Percentiles rank a stretch among this genome's conserved stretches.
Conservation (phyloP, 2,113 vertebrate species). For the Platysteira castanea region DNA sequence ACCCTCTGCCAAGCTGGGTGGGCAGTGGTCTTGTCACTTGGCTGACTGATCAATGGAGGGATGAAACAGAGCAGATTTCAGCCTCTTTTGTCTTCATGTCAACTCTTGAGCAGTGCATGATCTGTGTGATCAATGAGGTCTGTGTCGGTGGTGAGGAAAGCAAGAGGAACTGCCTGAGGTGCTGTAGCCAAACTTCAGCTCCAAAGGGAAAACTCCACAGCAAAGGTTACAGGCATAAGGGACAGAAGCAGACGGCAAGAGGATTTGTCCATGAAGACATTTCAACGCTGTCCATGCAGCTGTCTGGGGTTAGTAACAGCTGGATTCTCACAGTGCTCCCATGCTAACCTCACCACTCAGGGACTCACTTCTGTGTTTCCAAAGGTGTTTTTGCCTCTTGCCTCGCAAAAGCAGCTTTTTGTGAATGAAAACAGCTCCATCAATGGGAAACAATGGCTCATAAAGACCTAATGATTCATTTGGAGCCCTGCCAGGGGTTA, state of each 20-base stretch:
- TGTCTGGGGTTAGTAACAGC: background rate
- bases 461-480: background rate
- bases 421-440: background rate
- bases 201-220: background rate
- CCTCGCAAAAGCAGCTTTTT: background rate
- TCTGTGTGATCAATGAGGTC: background rate
- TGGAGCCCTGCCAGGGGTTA: background rate
- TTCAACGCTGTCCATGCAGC: background rate
- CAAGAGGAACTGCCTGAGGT: background rate
- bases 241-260: background rate
- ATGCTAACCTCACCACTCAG: rapidly evolving
- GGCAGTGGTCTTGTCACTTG: background rate
- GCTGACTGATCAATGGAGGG: background rate
- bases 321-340: background rate
- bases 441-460: background rate
- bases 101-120: background rate
- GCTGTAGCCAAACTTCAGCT: background rate
- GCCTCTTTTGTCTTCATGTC: background rate
- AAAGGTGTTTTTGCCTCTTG: background rate
- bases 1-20: background rate
- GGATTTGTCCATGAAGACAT: background rate
- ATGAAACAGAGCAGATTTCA: background rate
- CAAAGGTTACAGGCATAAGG: background rate
- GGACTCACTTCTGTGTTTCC: background rate
- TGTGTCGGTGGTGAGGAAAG: background rate